Evolutionary conservation across 1,140 invertebrate species (phyloP), one percentile per base, ranked within the genome.

Genomic region (Drosophila nebulosa): DNA sequence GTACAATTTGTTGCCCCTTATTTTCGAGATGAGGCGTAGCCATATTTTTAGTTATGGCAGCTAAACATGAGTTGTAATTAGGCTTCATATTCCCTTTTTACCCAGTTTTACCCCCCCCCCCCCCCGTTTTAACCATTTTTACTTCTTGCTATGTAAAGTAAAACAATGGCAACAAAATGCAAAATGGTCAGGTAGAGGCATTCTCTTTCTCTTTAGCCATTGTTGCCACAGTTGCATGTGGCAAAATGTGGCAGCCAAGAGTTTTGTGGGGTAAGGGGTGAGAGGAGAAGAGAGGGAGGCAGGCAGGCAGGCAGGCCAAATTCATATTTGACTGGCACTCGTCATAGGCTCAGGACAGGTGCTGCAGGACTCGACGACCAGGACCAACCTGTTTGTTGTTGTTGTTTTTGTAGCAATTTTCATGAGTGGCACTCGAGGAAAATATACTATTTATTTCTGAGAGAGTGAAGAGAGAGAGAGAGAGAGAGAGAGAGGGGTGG

Each of bases 361-460:
- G 70, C 36, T 57, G 70, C 36, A 74, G 76, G 58, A 62, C 64
- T 74, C 56, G 57, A 58, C 67, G 39, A 46, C 7, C 39, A 46
- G 39, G 39, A 46, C 39, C 39, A 46, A 7, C 59, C 39, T 46
- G 69, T 62, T 32, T 70, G 71, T 42, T 70, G 55, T 63, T 72
- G 72, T 86, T 83, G 83, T 88, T 83, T 88, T 83, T 78, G 39
- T 86, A 88, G 83, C 83, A 86, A 86, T 86, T 86, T 88, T 69
- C 83, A 86, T 88, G 83, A 86, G 83, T 86, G 83, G 83, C 83
- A 86, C 83, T 86, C 75, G 78, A 74, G 83, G 76, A 88, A 86
- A 86, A 86, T 86, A 88, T 88, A 86, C 83, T 83, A 86, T 86
- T 86, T 86, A 86, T 86, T 86, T 86, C 81, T 71, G 73, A 32